These are phyloP conservation scores for Crypturellus undulatus DNA, from an alignment of 2,113 vertebrate species.

Conservation along the genomic window DNA sequence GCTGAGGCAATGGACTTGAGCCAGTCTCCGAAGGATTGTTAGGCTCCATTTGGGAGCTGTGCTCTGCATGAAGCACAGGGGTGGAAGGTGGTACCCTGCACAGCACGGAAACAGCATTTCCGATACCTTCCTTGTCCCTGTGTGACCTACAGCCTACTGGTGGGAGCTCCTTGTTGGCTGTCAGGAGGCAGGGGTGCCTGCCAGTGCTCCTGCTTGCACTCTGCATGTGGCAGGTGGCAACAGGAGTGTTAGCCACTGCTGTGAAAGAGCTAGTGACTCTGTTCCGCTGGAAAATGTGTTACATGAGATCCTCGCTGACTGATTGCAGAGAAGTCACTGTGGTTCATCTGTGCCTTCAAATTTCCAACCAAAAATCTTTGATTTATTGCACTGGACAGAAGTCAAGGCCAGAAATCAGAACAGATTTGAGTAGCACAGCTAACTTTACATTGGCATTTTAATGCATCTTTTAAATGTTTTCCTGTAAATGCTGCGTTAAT, in stretches of 20 bases:
- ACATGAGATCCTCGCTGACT: neutral
- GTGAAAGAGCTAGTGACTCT: neutral
- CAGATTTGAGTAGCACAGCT: neutral
- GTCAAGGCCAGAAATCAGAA: neutral
- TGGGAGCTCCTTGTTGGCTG: neutral
- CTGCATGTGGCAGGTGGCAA: neutral
- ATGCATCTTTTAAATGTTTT: neutral
- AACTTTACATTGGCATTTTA: neutral
- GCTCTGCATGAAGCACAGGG: neutral
- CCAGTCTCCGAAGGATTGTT: neutral
- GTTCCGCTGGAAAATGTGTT: neutral
- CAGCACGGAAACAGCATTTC: neutral
- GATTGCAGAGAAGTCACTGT: neutral
- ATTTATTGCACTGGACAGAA: neutral
- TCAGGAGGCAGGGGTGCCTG: neutral
- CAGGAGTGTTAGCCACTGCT: neutral
- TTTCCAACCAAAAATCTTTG: neutral
- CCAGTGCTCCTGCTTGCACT: neutral
- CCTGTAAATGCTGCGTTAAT: neutral
- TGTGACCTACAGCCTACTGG: neutral
- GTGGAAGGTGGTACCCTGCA: neutral
- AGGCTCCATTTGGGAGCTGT: neutral
- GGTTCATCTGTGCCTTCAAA: conserved; percentile 25
- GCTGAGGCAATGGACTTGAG: neutral
- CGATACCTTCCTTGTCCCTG: neutral